Evolutionary conservation across 2,113 vertebrate genomes (phyloP).

Genomic region (Halichoerus grypus): DNA sequence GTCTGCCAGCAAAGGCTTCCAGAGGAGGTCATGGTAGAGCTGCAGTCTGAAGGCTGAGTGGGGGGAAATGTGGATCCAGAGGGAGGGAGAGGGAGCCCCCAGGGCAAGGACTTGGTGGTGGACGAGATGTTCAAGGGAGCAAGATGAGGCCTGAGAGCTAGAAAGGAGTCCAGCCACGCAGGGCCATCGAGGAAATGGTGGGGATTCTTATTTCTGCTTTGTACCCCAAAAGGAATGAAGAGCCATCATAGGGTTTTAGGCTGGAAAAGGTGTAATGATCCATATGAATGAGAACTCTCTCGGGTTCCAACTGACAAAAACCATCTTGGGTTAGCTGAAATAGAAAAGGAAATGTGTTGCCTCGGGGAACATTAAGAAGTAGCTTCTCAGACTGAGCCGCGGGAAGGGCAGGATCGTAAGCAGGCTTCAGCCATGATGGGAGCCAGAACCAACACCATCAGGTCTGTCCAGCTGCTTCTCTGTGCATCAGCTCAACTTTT

Average conservation of each 20-base stretch:
- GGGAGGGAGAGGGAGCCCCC: neutral
- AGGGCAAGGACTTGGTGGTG: too few species aligned
- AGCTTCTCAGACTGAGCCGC: neutral
- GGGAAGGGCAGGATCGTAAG: neutral
- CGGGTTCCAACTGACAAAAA: neutral
- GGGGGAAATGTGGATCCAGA: neutral
- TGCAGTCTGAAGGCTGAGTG: neutral
- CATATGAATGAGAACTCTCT: neutral
- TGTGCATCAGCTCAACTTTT: neutral
- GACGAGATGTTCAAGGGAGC: neutral
- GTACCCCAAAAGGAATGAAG: neutral
- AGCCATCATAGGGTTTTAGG: neutral
- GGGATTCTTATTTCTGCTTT: neutral
- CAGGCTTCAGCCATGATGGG: neutral
- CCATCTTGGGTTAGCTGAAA: neutral
- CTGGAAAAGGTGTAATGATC: neutral
- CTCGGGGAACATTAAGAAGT: neutral
- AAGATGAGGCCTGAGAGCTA: neutral
- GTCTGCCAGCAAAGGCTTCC: neutral
- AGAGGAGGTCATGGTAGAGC: neutral
- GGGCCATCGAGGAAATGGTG: rapidly evolving
- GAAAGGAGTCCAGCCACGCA: rapidly evolving
- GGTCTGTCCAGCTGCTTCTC: neutral
- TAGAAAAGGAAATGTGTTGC: neutral
- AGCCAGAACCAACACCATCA: neutral